These are phyloP conservation scores for Coccyzus lansbergi DNA, from an alignment of 2,797 vertebrate species.

Conservation along the genomic window DNA sequence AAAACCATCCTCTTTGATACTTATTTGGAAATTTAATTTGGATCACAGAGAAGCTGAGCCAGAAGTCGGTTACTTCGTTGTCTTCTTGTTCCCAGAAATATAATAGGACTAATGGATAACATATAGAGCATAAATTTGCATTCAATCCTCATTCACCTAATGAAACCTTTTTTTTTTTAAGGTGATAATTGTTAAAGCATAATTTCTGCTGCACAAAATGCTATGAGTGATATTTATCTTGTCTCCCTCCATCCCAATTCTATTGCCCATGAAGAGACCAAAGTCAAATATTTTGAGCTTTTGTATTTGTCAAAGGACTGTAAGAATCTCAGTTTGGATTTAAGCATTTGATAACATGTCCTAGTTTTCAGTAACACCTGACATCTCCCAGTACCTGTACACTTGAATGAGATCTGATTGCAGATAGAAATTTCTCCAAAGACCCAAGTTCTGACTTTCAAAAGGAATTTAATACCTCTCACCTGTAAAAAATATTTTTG, in stretches of 20 bases:
- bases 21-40: slow-evolving; percentile 58
- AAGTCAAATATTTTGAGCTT: neutral
- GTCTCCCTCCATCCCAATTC: neutral
- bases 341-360: neutral
- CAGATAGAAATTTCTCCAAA: neutral
- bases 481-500: neutral
- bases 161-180: neutral
- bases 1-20: neutral
- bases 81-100: neutral
- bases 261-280: neutral
- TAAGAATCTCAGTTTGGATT: neutral
- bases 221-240: neutral
- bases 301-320: neutral
- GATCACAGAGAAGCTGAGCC: slow-evolving; percentile 19
- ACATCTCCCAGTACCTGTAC: neutral
- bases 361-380: neutral
- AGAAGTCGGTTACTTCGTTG: neutral
- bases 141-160: neutral
- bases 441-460: neutral
- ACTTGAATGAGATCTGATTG: neutral
- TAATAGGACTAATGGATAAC: neutral
- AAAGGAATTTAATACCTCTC: neutral
- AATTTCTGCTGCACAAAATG: neutral
- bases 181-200: neutral
- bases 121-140: neutral